phyloP scores from a whole-genome alignment of 2,113 vertebrate species.

The Otolemur garnettii region DNA sequence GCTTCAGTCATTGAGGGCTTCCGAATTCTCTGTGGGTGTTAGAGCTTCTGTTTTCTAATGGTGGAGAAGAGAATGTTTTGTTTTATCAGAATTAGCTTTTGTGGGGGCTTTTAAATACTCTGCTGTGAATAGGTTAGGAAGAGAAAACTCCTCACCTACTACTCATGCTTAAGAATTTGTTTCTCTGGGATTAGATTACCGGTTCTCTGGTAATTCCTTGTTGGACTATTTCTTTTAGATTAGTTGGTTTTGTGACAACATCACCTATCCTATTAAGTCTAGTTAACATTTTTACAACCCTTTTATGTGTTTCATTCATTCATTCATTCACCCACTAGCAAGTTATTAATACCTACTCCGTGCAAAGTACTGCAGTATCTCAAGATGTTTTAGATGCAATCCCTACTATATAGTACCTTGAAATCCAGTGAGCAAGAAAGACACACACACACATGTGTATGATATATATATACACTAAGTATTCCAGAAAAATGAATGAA shows the following conservation, averaged over 20 bases:
- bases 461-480: neutral
- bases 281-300: neutral
- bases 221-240: constrained; percentile 32
- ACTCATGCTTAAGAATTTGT: constrained; percentile 32
- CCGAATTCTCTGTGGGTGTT: constrained; percentile 73
- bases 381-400: neutral
- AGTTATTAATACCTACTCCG: constrained; percentile 36
- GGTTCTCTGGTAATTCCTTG: constrained; percentile 4
- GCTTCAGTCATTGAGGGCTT: constrained; percentile 66
- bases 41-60: constrained; percentile 72
- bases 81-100: constrained; percentile 69
- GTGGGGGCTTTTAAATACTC: constrained; percentile 54
- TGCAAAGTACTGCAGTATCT: neutral
- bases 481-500: neutral
- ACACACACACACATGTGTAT: neutral
- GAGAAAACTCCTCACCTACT: constrained; percentile 30
- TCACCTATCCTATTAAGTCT: neutral
- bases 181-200: neutral
- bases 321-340: neutral
- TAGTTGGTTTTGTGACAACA: constrained; percentile 18
- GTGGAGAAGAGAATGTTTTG: constrained; percentile 67
- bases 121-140: constrained; percentile 48
- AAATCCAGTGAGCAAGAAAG: neutral
- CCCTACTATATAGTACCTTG: neutral
- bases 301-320: constrained; percentile 41